Conservation (phyloP, 2,888 invertebrate genomes). For the Megastigmus dorsalis region DNA sequence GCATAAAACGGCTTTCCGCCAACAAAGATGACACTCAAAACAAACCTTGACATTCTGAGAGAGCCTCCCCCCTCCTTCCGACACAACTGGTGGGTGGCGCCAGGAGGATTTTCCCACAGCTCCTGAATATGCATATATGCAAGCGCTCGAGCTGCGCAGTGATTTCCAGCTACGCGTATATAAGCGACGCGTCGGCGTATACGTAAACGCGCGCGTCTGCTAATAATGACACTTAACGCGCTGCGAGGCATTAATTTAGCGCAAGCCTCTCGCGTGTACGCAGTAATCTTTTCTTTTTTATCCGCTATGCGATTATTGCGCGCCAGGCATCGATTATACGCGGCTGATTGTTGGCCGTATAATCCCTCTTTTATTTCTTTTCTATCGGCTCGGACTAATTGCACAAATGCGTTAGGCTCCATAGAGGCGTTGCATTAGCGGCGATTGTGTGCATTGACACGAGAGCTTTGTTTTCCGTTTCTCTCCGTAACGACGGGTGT, state of each 20-base stretch:
- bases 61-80: too few species aligned
- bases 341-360: background rate
- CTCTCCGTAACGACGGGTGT: background rate
- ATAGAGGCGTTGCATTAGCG: background rate
- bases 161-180: constrained; percentile 1
- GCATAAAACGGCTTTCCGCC: constrained; percentile 4
- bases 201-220: background rate
- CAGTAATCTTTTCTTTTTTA: too few species aligned
- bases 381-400: background rate
- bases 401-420: too few species aligned
- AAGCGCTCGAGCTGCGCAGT: background rate
- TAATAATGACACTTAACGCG: background rate
- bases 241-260: background rate
- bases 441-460: background rate
- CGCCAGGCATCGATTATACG: too few species aligned
- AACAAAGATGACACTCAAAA: constrained; percentile 26
- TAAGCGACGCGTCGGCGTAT: too few species aligned
- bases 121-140: constrained; percentile 29
- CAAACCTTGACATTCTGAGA: constrained; percentile 44
- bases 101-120: constrained; percentile 24
- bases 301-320: too few species aligned
- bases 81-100: constrained; percentile 11
- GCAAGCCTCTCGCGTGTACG: too few species aligned
- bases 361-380: background rate
- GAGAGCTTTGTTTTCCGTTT: constrained; percentile 8